Base-by-base conservation (phyloP, 92 coral and sea anemone species). In the Palythoa grandis region DNA sequence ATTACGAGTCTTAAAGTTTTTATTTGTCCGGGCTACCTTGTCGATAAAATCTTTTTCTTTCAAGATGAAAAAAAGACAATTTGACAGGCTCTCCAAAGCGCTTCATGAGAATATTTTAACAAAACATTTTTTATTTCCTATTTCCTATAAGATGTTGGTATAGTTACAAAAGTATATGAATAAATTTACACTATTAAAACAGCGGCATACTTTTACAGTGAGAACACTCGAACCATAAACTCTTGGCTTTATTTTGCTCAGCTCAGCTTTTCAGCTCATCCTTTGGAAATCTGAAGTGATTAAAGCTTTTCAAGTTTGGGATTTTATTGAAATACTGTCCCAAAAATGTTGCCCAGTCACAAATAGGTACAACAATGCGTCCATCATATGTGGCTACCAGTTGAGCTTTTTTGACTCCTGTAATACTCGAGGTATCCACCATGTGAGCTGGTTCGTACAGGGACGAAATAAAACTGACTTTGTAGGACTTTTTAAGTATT, bases 251-350 rank as follows among this genome's bases (percentile, higher is more conserved):
- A 40, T 40, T 40, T 40, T 40, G 47, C 4, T 40, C 70, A n/a
- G 35, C 19, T 15, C 10, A 65, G 11, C 15, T 24, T 19, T 24
- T 38, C 38, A 25, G 38, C 39, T 67, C 24, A 24, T 67, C 11
- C 39, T 67, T 22, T 67, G 37, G 10, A 67, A 67, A 67, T 20
- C 72, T 22, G 38, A 67, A 67, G 76, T 65, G 72, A 67, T 67
- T 39, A 67, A 67, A 67, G 37, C 72, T 67, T 20, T 67, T 67
- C 11, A 67, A 22, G 72, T 67, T 67, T 67, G 72, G 72, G 70
- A 20, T 20, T 67, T 67, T 67, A 67, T 22, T 22, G n/a, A 20
- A 67, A 67, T 67, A 67, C 39, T 67, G 72, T 67, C 39, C 12
- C 35, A 67, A 24, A 23, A 67, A 67, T 67, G 72, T 20, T 67